phyloP scores from a whole-genome alignment of 2,113 vertebrate species.

The Microtus pennsylvanicus region DNA sequence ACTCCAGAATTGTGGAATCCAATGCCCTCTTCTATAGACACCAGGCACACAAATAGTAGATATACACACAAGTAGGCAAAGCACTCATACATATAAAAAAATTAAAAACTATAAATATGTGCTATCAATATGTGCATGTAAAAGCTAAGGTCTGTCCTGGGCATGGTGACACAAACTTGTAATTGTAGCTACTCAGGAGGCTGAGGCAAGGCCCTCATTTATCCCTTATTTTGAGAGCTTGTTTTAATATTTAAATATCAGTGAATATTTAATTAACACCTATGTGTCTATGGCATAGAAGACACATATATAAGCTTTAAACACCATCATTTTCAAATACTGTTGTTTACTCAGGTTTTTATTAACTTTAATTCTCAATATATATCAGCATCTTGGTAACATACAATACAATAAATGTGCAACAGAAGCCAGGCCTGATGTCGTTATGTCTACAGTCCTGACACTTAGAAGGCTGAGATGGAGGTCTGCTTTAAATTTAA shows the following conservation, averaged over 20 bases:
- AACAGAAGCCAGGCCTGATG: background rate
- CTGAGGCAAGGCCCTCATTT: background rate
- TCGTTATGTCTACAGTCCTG: too few relatives aligned
- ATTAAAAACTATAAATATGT: background rate
- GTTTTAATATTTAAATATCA: conserved; percentile 26
- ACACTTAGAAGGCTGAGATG: background rate
- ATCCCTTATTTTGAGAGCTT: conserved; percentile 36
- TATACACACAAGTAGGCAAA: background rate
- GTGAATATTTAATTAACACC: conserved; percentile 11
- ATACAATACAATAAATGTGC: background rate
- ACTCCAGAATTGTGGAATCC: background rate
- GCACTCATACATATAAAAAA: background rate
- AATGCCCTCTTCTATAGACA: background rate
- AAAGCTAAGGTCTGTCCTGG: background rate
- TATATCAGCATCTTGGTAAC: conserved; percentile 5
- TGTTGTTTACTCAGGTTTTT: conserved; percentile 20
- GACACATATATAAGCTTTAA: conserved; percentile 19
- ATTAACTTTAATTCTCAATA: conserved; percentile 23
- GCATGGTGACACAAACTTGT: background rate
- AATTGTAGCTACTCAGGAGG: background rate
- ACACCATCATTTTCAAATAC: background rate
- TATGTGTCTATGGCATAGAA: conserved; percentile 11
- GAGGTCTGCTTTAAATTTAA: background rate
- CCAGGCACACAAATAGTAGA: background rate
- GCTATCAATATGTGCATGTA: background rate